Evolutionary conservation across 1,140 invertebrate genomes (phyloP), one percentile per base, ranked within the genome.

Genomic region (Drosophila pseudoobscura): DNA sequence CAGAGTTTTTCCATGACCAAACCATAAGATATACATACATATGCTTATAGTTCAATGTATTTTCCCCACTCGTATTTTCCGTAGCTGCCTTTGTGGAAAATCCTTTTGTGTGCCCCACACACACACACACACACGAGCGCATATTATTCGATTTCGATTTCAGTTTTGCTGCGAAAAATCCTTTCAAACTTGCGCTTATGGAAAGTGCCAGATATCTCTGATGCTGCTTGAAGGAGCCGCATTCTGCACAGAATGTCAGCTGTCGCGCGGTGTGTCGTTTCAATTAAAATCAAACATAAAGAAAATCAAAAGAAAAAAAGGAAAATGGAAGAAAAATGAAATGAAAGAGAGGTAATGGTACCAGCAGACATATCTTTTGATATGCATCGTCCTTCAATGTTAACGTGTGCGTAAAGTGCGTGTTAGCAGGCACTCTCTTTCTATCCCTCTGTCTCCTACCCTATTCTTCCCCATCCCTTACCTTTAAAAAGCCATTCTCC

Each of bases 211-310:
- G 35, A 39, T 4, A 39, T 39, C 35, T 39, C 11, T 46, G 44
- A 45, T 15, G 49, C 51, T 26, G 29, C n/a, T 26, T 7, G 20
- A 15, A n/a, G 17, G 47, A 39, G 35, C 11, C 5, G 35, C 11
- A 39, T 44, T n/a, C 20, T 50, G 50, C 46, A 57, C 55, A 75
- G 63, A 61, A 68, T 61, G 68, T 68, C 73, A 80, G 78, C 56
- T 82, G 78, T 61, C 77, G 63, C 54, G 49, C n/a, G 63, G 54
- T 65, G 35, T 69, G 68, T 73, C 53, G 57, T 55, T 88, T 88
- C 78, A 87, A 82, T 87, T 87, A 87, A 87, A 82, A 78, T 82
- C 75, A 82, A 82, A 69, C 60, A 72, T 69, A 87, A 71, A 64
- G 56, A 54, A 56, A 24, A 15, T 24, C 6, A 24, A 41, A 6